Evolutionary conservation across 2,113 vertebrate species (phyloP).

Genomic region (Oenanthe melanoleuca): DNA sequence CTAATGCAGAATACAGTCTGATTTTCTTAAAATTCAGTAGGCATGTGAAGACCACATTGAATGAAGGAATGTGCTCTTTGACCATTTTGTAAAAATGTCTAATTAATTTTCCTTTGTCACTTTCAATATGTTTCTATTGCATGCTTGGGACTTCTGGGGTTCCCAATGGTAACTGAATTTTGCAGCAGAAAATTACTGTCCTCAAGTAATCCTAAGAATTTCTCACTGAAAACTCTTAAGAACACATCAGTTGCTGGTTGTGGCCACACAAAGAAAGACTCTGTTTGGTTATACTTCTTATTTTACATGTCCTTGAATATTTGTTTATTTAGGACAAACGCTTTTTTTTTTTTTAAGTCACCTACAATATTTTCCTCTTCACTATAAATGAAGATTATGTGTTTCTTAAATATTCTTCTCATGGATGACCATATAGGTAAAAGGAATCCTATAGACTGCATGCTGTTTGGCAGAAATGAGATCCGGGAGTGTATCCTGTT

Average conservation of each 20-base stretch:
- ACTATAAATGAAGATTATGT: neutral
- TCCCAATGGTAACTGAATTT: neutral
- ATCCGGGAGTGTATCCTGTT: neutral
- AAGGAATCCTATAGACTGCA: fast-evolving
- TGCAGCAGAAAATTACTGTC: neutral
- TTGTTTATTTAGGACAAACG: neutral
- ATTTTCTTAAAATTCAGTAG: constrained; percentile 10
- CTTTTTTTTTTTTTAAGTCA: neutral
- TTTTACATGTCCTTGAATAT: neutral
- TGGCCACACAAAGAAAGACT: neutral
- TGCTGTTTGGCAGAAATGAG: neutral
- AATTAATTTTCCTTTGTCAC: constrained; percentile 44
- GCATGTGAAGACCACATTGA: neutral
- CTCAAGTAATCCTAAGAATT: neutral
- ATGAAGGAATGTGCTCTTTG: neutral
- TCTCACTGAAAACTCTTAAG: neutral
- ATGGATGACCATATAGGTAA: neutral
- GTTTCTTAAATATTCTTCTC: neutral
- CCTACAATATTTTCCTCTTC: neutral
- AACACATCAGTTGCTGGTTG: neutral
- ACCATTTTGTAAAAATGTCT: constrained; percentile 18
- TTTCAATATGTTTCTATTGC: constrained; percentile 30
- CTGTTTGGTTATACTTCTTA: neutral
- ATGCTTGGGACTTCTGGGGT: neutral
- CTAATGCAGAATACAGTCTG: neutral